Evolutionary conservation across 1,140 invertebrate genomes (phyloP).

Genomic region (Atta texana): DNA sequence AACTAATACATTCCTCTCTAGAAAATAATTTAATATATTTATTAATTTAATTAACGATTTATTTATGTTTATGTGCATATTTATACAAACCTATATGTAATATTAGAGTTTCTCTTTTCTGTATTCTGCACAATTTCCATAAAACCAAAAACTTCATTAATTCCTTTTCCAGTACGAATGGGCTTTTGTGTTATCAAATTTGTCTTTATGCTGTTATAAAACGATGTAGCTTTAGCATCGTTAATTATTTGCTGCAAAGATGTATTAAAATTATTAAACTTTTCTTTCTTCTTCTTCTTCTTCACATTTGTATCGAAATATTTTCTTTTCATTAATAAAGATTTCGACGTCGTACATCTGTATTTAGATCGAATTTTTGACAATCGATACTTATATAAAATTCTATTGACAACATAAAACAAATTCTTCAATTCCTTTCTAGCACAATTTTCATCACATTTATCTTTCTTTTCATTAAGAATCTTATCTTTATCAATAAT

Average conservation of each 20-base stretch:
- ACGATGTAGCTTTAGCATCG: slow-evolving; percentile 63
- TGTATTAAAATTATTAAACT: not conserved
- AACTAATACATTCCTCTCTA: not conserved
- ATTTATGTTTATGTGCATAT: not conserved
- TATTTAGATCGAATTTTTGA: slow-evolving; percentile 67
- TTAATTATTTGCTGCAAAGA: slow-evolving; percentile 33
- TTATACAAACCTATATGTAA: slow-evolving; percentile 81
- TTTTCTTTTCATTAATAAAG: slow-evolving; percentile 8
- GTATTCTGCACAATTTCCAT: slow-evolving; percentile 78
- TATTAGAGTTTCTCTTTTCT: slow-evolving; percentile 76
- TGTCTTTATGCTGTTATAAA: slow-evolving; percentile 80
- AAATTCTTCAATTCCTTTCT: slow-evolving; percentile 51
- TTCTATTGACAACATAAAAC: slow-evolving; percentile 70
- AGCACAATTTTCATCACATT: not conserved
- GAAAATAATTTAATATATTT: not conserved
- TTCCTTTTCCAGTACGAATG: slow-evolving; percentile 68
- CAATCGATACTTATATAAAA: slow-evolving; percentile 78
- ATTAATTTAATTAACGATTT: not conserved
- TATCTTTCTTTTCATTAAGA: slow-evolving; percentile 1
- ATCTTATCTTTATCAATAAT: slow-evolving; percentile 3
- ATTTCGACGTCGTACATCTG: slow-evolving; percentile 62
- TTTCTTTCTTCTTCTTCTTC: slow-evolving; percentile 22
- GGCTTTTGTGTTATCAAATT: slow-evolving; percentile 77
- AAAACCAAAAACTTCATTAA: slow-evolving; percentile 76
- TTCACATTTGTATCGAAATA: not conserved